phyloP scores from a whole-genome alignment of 1,140 invertebrate genomes.

The Bombus pyrosoma region DNA sequence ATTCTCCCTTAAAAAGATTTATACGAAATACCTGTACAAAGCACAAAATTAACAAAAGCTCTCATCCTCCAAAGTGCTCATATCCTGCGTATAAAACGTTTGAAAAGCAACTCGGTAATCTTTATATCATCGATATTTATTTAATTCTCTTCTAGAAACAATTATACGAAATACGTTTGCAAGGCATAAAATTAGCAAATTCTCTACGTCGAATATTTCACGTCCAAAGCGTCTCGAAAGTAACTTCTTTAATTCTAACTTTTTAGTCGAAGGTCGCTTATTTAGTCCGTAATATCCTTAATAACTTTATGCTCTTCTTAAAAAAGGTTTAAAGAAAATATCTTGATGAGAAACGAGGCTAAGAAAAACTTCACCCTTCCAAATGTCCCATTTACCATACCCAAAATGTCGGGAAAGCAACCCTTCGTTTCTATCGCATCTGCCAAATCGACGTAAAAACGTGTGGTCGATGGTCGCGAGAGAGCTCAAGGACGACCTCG shows the following conservation, averaged over 20 bases:
- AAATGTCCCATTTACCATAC: background rate
- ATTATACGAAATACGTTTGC: too few species aligned
- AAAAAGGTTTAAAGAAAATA: background rate
- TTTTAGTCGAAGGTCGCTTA: too few species aligned
- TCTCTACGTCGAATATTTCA: too few species aligned
- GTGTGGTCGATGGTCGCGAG: too few species aligned
- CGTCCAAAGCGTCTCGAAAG: too few species aligned
- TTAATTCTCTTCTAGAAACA: too few species aligned
- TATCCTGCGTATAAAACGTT: too few species aligned
- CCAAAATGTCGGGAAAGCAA: background rate
- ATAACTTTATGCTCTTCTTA: background rate
- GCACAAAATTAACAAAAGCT: background rate
- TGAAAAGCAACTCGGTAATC: background rate
- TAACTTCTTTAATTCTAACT: too few species aligned
- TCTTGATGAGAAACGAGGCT: background rate
- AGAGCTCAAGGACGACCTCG: background rate
- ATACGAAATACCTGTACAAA: background rate
- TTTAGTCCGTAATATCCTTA: background rate
- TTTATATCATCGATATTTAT: background rate
- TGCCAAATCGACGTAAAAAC: background rate
- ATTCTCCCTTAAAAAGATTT: background rate
- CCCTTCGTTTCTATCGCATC: background rate
- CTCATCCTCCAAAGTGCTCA: too few species aligned
- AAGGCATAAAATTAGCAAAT: too few species aligned
- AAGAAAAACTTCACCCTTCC: background rate